Conservation (phyloP, 2,113 vertebrate species). For the Psophia crepitans region DNA sequence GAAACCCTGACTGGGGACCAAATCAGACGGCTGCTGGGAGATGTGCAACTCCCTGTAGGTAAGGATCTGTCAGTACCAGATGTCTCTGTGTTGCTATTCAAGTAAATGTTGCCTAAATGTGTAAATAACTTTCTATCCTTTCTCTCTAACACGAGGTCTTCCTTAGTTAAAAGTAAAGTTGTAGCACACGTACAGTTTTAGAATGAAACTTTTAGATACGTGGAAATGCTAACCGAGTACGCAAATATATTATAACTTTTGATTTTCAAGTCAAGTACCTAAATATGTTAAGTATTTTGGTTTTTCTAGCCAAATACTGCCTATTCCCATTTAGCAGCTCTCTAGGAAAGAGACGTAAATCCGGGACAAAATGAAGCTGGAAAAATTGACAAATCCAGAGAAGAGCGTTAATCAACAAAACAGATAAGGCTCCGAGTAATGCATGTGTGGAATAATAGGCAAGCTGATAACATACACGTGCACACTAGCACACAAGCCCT, state of each 20-base stretch:
- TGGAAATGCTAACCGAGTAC: not conserved
- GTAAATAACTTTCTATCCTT: not conserved
- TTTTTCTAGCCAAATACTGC: not conserved
- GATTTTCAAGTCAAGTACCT: not conserved
- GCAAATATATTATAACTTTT: not conserved
- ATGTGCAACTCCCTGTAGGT: slow-evolving; percentile 23
- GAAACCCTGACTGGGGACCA: slow-evolving; percentile 75
- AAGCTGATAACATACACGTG: not conserved
- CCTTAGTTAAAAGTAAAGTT: not conserved
- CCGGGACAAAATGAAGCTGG: not conserved
- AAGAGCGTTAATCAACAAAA: not conserved
- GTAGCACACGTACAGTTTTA: not conserved
- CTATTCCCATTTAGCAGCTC: not conserved
- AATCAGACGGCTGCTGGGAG: slow-evolving; percentile 60
- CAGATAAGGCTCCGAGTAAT: not conserved
- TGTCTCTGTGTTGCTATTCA: not conserved
- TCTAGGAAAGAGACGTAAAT: not conserved
- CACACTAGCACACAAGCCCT: not conserved
- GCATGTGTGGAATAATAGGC: not conserved
- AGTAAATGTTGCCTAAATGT: not conserved
- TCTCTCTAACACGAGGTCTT: not conserved
- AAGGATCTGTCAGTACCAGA: not conserved
- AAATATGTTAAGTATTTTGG: not conserved
- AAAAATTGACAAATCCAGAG: not conserved
- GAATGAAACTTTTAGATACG: not conserved